Conservation (phyloP, 2,113 vertebrate genomes). For the Colaptes auratus region DNA sequence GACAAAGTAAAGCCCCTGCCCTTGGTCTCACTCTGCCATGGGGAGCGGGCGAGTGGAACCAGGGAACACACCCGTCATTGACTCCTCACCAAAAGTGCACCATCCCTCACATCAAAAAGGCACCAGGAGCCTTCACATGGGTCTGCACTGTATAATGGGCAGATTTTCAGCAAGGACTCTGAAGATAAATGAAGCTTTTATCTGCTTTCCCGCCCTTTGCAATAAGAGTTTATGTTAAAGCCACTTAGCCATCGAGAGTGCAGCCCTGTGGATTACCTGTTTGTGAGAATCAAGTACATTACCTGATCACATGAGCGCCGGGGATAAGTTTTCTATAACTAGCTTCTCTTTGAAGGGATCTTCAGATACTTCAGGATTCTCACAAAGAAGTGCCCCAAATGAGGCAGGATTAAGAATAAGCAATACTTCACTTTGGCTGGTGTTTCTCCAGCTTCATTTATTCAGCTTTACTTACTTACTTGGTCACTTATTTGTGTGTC, state of each 20-base stretch:
- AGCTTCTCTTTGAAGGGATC: constrained; percentile 64
- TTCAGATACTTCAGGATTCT: constrained; percentile 39
- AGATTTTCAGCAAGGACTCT: constrained; percentile 55
- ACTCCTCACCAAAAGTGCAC: neutral
- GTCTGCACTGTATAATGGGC: constrained; percentile 66
- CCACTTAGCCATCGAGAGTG: constrained; percentile 74
- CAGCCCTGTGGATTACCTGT: constrained; percentile 71
- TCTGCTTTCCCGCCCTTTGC: constrained; percentile 53
- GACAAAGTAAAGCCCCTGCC: constrained; percentile 33
- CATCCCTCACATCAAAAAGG: constrained; percentile 61
- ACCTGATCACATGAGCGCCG: constrained; percentile 30
- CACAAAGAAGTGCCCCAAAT: constrained; percentile 45
- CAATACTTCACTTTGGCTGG: neutral
- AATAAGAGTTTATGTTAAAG: constrained; percentile 76
- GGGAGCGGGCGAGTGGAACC: neutral
- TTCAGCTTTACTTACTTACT: constrained; percentile 44
- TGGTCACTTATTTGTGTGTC: neutral
- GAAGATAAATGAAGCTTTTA: constrained; percentile 80
- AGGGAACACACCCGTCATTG: neutral
- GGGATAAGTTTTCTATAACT: constrained; percentile 42
- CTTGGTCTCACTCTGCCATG: neutral
- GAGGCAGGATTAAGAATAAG: constrained; percentile 63
- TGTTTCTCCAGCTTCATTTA: constrained; percentile 25
- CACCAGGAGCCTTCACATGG: constrained; percentile 26
- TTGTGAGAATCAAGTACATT: constrained; percentile 69